Evolutionary conservation across 2,113 vertebrate species (phyloP).

Genomic region (Aleadryas rufinucha): DNA sequence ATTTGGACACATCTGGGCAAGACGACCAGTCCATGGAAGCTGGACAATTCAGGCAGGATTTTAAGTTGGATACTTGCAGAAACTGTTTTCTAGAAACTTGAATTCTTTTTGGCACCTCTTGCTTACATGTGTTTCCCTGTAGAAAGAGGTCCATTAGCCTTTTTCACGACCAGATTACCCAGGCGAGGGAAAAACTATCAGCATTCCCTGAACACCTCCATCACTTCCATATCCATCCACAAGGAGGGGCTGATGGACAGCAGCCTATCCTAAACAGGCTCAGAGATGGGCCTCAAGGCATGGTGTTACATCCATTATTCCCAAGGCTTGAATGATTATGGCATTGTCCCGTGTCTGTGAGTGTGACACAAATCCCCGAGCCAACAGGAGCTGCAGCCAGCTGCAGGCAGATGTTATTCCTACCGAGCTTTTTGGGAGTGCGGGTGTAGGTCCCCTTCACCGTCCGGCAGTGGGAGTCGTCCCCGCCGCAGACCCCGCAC

Average conservation of each 20-base stretch:
- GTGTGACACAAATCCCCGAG: not conserved
- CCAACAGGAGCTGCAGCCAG: not conserved
- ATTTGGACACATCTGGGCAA: not conserved
- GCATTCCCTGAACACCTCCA: not conserved
- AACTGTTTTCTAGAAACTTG: conserved; percentile 83
- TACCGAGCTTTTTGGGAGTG: conserved; percentile 92
- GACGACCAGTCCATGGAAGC: conserved; percentile 69
- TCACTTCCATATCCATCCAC: not conserved
- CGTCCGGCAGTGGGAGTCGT: conserved; percentile 94
- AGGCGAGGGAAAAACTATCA: not conserved
- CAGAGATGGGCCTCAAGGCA: not conserved
- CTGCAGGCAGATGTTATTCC: not conserved
- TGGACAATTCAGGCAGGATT: conserved; percentile 41
- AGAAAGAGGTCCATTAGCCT: conserved; percentile 78
- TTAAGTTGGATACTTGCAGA: conserved; percentile 88
- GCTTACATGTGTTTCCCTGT: conserved; percentile 92
- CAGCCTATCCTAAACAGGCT: not conserved
- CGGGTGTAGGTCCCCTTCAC: conserved; percentile 93
- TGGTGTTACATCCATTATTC: not conserved
- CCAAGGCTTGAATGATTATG: not conserved
- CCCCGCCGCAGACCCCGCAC: conserved; percentile 94
- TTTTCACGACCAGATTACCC: conserved; percentile 15
- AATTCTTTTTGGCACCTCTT: conserved; percentile 89
- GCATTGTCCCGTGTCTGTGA: accelerated
- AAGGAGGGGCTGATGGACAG: not conserved